Percentiles rank a stretch among this genome's conserved stretches.
These are phyloP conservation scores for Brachionus plicatilis DNA, from an alignment of 1,140 invertebrate species.

Conservation along the genomic window DNA sequence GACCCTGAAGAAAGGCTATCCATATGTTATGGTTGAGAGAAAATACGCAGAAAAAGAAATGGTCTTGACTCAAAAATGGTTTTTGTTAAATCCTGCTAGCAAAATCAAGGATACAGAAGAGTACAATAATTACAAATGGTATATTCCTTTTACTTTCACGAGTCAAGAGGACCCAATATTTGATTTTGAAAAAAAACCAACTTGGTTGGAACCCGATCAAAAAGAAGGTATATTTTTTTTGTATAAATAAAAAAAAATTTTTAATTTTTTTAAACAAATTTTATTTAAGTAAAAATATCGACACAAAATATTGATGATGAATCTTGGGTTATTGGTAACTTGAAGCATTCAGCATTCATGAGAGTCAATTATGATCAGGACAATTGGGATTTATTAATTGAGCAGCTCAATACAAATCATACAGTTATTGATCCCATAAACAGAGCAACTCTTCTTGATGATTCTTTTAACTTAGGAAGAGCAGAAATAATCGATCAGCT, in stretches of 20 bases:
- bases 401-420: constrained; percentile 42
- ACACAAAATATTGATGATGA: neutral
- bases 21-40: constrained; percentile 40
- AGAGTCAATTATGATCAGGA: constrained; percentile 74
- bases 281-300: neutral
- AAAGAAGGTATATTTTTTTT: neutral
- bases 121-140: constrained; percentile 42
- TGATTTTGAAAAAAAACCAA: constrained; percentile 42
- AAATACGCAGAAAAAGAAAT: constrained; percentile 57
- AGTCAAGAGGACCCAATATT: constrained; percentile 35
- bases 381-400: constrained; percentile 67
- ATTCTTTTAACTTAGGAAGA: constrained; percentile 70
- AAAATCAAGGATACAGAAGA: neutral
- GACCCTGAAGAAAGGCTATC: constrained; percentile 45
- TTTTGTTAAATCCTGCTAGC: constrained; percentile 43
- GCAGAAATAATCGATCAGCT: constrained; percentile 42
- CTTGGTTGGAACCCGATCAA: constrained; percentile 54
- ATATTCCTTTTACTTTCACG: constrained; percentile 44
- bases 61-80: constrained; percentile 65
- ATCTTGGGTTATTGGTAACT: constrained; percentile 67
- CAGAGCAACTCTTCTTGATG: constrained; percentile 78
- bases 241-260: neutral
- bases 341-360: constrained; percentile 79
- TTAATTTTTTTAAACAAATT: too few relatives aligned
- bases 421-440: constrained; percentile 46